These are phyloP conservation scores for Synanthedon vespiformis DNA, from an alignment of 2,888 invertebrate genomes.

Conservation along the genomic window DNA sequence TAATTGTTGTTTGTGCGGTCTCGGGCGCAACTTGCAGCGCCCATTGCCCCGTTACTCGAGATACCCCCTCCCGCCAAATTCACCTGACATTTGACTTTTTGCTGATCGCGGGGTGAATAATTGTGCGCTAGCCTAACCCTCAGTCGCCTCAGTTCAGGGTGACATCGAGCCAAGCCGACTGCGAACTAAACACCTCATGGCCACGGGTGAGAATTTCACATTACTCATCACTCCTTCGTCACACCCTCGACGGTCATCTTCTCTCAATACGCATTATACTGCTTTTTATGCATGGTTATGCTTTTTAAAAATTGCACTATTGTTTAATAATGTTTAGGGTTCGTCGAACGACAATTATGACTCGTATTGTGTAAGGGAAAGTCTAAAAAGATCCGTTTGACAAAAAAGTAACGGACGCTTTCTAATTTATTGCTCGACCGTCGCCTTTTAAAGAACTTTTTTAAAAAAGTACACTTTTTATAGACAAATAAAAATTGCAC, in stretches of 20 bases:
- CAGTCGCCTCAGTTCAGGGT: not conserved
- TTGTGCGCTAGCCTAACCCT: not conserved
- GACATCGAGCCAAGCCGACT: not conserved
- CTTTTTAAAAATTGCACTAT: not conserved
- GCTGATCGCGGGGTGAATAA: conserved; percentile 18
- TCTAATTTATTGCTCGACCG: conserved; percentile 48
- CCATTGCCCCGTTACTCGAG: conserved; percentile 13
- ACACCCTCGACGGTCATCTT: not conserved
- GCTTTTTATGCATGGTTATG: no score
- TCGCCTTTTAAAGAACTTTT: conserved; percentile 18
- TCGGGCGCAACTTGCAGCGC: not conserved
- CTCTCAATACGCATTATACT: not conserved
- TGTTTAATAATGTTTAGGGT: conserved; percentile 12
- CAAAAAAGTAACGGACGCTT: conserved; percentile 26
- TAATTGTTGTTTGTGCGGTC: not conserved
- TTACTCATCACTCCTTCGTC: no score
- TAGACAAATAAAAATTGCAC: conserved; percentile 33
- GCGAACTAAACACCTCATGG: conserved; percentile 22
- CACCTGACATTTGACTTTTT: conserved; percentile 51
- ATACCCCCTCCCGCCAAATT: not conserved
- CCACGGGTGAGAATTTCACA: conserved; percentile 22
- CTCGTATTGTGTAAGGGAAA: conserved; percentile 37
- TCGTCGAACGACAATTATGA: conserved; percentile 22
- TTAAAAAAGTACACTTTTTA: conserved; percentile 31
- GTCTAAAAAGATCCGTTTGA: conserved; percentile 23